Evolutionary conservation across 2,797 vertebrate species (phyloP), one percentile per base, ranked within the genome.

Genomic region (Alexandromys oeconomus): DNA sequence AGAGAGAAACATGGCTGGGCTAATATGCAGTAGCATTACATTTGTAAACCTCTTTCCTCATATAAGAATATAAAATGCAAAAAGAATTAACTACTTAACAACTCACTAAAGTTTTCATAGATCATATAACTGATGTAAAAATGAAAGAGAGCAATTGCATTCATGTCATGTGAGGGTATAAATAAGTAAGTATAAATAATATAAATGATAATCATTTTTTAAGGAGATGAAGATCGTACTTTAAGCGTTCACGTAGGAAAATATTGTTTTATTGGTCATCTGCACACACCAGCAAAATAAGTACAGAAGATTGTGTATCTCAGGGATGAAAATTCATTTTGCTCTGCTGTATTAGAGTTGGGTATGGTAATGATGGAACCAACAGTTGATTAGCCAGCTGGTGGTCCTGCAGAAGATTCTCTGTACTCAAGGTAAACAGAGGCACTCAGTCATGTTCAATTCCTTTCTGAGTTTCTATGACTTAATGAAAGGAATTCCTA

Each of bases 11-110:
- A 2, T 81, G 15, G 54, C 59, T 94, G 17, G 21, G 7, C 3
- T 93, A 73, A 89, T 31, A 29, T 6, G 59, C 48, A 37, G 27
- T 23, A 86, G 73, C 29, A 25, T 87, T 76, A 74, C 34, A 57
- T 88, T 82, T 94, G 67, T 46, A 78, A 96, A 95, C 29, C 4
- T 94, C 63, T 94, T 92, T 40, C 79, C 79, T 96, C 95, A 19
- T 6, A 11, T 59, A 11, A 69, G 59, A 19, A 34, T 6, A 29
- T 1, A 87, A 89, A 59, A 31, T 37, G 13, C 8, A 29, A 57
- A 57, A 37, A 71, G 34, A 86, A 63, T 89, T 54, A n/a, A 31
- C 69, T 85, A 67, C 57, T 93, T 78, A 78, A 3, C 57, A 48
- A 15, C 5, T 94, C 54, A 77, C 48, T 89, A 76, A 48, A 88